Evolutionary conservation across 2,888 invertebrate genomes (phyloP), one percentile per base, ranked within the genome.

Genomic region (Cryptosula pallasiana): DNA sequence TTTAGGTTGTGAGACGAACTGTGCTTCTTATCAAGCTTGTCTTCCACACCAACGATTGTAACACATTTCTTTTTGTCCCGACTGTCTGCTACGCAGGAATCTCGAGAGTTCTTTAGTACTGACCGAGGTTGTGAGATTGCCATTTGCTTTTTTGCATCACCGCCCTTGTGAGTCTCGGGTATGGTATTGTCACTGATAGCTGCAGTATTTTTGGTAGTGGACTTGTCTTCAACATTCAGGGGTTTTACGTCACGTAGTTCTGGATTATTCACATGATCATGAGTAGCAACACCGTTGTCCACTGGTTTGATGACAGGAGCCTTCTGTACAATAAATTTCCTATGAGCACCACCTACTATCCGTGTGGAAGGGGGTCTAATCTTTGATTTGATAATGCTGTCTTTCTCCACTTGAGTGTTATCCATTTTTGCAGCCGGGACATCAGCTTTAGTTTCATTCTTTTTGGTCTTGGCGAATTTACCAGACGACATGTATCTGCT

Each of bases 31-130:
- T 45, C 20, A 13, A 13, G 45, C 20, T 45, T 45, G 45, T 45
- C 20, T 20, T 45, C 45, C 5, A 45, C 45, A 45, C 45, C 63
- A 25, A 63, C 63, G 2, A 63, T 63, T 2, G 63, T 63, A n/a
- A 63, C 63, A 34, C 63, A 63, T 63, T 63, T 63, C 27, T 63
- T 63, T 27, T 63, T 63, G 2, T 63, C 63, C n/a, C 27, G 20
- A 13, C 9, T 25, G n/a, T 63, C 63, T 9, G 63, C 25, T n/a
- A n/a, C 25, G 23, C 25, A 23, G 5, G 32, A 5, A 9, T 63
- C 63, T 13, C 32, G 27, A 25, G 63, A 25, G 32, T 5, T 63
- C n/a, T 63, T 63, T 63, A 63, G 32, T 9, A 32, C 63, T 32
- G 63, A 63, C 27, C 63, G 27, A 13, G 63, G 63, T 5, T 57